Evolutionary conservation across 1,140 invertebrate genomes (phyloP).

Genomic region (Linepithema humile): DNA sequence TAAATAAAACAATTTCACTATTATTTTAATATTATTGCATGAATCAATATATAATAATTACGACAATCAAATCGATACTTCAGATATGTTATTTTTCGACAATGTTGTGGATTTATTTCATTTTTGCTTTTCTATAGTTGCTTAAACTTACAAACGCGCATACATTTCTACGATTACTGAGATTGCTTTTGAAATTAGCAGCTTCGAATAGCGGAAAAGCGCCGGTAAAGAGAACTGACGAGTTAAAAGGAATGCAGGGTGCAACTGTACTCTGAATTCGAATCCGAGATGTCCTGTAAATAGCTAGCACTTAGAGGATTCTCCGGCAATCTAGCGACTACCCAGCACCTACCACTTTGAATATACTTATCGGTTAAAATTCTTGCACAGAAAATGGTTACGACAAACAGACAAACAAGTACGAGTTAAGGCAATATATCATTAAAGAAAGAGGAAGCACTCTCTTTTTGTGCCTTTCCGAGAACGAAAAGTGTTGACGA

Average conservation of each 20-base stretch:
- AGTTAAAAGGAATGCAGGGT: not conserved
- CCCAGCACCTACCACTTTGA: slow-evolving; percentile 37
- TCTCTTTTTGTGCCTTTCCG: not conserved
- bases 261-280: not conserved
- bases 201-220: not conserved
- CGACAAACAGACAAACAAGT: not conserved
- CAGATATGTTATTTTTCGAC: not conserved
- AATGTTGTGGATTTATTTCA: not conserved
- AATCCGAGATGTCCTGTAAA: not conserved
- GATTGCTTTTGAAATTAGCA: not conserved
- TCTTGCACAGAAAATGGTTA: not conserved
- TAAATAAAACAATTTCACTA: not conserved
- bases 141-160: not conserved
- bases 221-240: not conserved
- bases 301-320: not conserved
- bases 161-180: not conserved
- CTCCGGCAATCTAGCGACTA: slow-evolving; percentile 32
- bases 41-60: not conserved
- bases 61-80: not conserved
- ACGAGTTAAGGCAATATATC: slow-evolving; percentile 23
- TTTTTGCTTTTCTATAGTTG: not conserved
- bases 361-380: slow-evolving; percentile 39
- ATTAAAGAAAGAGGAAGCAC: slow-evolving; percentile 25
- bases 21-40: not conserved
- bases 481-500: not conserved